Percentiles rank a stretch among this genome's conserved stretches.
Evolutionary conservation across 2,113 vertebrate species (phyloP).

Genomic region (Bubo bubo): DNA sequence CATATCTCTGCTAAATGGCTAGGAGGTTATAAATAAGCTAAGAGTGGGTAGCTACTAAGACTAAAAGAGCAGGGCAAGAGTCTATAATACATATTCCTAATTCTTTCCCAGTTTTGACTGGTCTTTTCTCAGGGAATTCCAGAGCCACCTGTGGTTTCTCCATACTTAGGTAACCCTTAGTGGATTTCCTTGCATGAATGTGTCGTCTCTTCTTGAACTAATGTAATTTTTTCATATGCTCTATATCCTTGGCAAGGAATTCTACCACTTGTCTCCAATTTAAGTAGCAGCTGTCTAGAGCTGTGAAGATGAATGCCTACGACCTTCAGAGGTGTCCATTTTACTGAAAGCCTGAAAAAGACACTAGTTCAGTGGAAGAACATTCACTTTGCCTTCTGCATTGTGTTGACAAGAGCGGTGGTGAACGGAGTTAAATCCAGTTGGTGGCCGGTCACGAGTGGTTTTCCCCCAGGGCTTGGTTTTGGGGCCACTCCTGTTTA

Average conservation of each 20-base stretch:
- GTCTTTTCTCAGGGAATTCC: background rate
- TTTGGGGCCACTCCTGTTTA: too few species aligned
- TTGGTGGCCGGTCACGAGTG: too few species aligned
- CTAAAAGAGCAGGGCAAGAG: background rate
- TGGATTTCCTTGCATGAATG: background rate
- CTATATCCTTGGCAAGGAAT: background rate
- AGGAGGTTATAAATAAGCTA: background rate
- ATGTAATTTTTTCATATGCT: background rate
- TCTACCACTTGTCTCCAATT: background rate
- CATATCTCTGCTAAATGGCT: background rate
- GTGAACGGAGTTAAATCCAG: too few species aligned
- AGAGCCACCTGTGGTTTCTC: background rate
- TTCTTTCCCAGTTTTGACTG: background rate
- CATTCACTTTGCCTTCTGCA: background rate
- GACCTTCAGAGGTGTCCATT: background rate
- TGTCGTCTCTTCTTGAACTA: background rate
- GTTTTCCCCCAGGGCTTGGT: too few species aligned
- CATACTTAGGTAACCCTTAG: background rate
- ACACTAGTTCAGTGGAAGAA: background rate
- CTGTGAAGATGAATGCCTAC: background rate
- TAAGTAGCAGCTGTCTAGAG: background rate
- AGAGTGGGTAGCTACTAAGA: background rate
- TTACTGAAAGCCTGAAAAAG: background rate
- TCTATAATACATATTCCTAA: background rate
- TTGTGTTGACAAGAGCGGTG: background rate